Conservation (phyloP, 53 echinoderm and acorn worm species). For the Glandiceps talaboti region DNA sequence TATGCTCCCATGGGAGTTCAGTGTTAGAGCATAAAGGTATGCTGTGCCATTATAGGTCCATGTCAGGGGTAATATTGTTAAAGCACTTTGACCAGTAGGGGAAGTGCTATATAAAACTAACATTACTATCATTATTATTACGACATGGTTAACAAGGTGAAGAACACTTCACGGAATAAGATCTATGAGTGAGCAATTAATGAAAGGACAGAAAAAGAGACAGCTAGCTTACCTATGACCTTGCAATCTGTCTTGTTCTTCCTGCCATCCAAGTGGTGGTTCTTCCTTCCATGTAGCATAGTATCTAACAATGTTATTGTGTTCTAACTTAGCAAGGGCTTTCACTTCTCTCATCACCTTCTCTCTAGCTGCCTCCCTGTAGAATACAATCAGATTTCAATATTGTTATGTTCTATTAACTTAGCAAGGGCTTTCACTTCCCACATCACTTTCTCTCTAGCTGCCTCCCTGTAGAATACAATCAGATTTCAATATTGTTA, state of each 20-base stretch:
- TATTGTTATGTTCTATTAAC: conserved; percentile 73
- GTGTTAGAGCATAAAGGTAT: too few species aligned
- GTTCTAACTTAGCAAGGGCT: conserved; percentile 76
- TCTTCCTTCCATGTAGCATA: conserved; percentile 95
- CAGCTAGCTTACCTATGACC: background rate
- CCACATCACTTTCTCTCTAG: conserved; percentile 75
- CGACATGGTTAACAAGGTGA: too few species aligned
- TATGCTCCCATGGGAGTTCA: too few species aligned
- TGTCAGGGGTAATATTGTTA: too few species aligned
- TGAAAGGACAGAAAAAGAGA: too few species aligned
- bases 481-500: conserved; percentile 58
- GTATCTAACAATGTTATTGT: conserved; percentile 79
- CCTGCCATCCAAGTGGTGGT: conserved; percentile 93
- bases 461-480: conserved; percentile 36
- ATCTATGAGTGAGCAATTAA: too few species aligned
- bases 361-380: conserved; percentile 68
- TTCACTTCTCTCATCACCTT: conserved; percentile 80
- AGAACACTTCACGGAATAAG: too few species aligned
- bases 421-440: conserved; percentile 78
- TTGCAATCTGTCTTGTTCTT: background rate
- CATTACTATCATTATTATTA: too few species aligned
- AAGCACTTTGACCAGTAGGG: too few species aligned
- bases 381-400: conserved; percentile 23
- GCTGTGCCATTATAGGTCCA: too few species aligned
- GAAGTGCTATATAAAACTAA: too few species aligned